Conservation (phyloP, 2,888 invertebrate species). For the Halictus quadricinctus region DNA sequence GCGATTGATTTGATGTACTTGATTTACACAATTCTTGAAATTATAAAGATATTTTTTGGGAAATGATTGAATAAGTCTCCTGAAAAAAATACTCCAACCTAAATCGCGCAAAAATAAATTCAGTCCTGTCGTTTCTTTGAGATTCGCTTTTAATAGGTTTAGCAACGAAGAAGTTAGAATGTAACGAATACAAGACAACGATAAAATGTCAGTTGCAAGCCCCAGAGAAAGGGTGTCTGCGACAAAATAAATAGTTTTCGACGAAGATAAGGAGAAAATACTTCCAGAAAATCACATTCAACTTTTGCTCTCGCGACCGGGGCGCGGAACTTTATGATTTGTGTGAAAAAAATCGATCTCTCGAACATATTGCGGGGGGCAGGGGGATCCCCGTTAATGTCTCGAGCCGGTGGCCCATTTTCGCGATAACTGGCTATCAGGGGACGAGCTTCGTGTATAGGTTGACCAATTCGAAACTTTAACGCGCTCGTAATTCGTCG, state of each 20-base stretch:
- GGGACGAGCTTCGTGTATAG: conserved; percentile 1
- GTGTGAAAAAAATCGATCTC: background rate
- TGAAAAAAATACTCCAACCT: background rate
- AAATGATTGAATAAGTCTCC: background rate
- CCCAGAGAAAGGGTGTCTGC: background rate
- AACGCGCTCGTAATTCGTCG: conserved; percentile 45
- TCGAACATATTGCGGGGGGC: background rate
- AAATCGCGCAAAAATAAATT: no score
- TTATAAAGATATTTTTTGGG: background rate
- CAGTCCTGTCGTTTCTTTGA: no score
- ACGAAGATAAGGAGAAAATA: background rate
- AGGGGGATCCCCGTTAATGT: background rate
- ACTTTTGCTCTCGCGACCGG: background rate
- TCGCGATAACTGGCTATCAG: conserved; percentile 14
- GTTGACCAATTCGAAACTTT: conserved; percentile 29
- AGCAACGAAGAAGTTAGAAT: no score
- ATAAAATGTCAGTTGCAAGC: background rate
- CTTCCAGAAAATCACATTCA: background rate
- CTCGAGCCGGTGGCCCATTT: background rate
- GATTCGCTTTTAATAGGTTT: no score
- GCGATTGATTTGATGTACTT: no score
- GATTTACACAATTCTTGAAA: no score
- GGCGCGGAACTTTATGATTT: background rate
- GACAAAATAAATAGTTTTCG: no score
- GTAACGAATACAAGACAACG: background rate